Evolutionary conservation across 2,113 vertebrate species (phyloP), one percentile per base, ranked within the genome.

Genomic region (Neogale vison): DNA sequence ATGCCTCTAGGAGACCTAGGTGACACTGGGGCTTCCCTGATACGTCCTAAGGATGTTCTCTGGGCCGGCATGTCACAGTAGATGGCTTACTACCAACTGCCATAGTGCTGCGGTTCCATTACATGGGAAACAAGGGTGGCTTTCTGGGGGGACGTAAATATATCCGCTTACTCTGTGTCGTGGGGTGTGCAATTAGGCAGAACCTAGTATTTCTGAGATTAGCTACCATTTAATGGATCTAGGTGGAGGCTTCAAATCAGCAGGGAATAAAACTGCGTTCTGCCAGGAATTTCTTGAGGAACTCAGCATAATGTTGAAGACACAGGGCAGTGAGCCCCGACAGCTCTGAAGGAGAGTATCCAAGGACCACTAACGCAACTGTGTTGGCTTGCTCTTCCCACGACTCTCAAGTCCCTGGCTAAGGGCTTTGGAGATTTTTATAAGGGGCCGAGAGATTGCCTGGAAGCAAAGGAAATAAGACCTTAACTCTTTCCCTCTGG

Each of bases 181-280:
- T 0, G 4, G 7, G 36, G 29, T 1, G 7, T 10, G 6, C 1
- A 7, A 17, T 0, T 23, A 45, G n/a, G 69, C 52, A 74, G 52
- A 29, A 15, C 23, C 10, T 29, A 14, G 0, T 14, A 24, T 17
- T 80, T 81, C 71, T 15, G 36, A 42, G 61, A 55, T 18, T 34
- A 39, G 52, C 17, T 47, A 34, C 76, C 39, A 10, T 21, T 76
- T n/a, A 63, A 65, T 59, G 94, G 50, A 39, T 36, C 6, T 15
- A 42, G 84, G 39, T 31, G 26, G 50, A 69, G 29, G 39, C 0
- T n/a, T 24, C 23, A 29, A 12, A 69, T 6, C 1, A 14, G 17
- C 4, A 18, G 26, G 63, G 59, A 52, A 42, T 11, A 82, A 42
- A 74, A 29, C 74, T 63, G 3, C 10, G 12, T 55, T 83, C 74